A percentile compares a stretch with the other conserved stretches of the same genome.
These are phyloP conservation scores for Zosterops hypoxanthus DNA, from an alignment of 2,113 vertebrate genomes.

Conservation along the genomic window DNA sequence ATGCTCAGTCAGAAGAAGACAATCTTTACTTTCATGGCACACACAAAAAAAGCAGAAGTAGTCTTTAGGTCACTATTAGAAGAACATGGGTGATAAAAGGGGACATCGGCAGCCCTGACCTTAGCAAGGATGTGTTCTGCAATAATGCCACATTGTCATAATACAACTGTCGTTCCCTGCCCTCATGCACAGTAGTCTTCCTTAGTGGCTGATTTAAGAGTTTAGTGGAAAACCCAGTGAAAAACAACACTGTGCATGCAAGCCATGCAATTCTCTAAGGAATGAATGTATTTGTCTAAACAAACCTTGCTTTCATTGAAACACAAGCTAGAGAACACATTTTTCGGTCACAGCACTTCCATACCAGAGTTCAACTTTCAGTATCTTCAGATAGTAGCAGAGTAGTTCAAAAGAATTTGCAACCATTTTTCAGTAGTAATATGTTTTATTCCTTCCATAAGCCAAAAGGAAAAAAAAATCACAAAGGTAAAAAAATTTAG, in stretches of 20 bases:
- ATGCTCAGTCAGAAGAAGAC: neutral
- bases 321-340: slow-evolving; percentile 30
- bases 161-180: neutral
- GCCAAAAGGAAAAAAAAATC: neutral
- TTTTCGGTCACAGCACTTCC: slow-evolving; percentile 20
- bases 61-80: neutral
- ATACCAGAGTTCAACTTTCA: slow-evolving; percentile 48
- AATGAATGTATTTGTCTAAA: neutral
- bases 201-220: neutral
- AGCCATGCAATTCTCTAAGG: slow-evolving; percentile 27
- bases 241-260: slow-evolving; percentile 30
- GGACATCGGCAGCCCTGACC: neutral
- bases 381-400: slow-evolving; percentile 48
- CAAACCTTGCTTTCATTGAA: slow-evolving; percentile 47
- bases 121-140: neutral
- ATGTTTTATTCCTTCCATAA: slow-evolving; percentile 51
- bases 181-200: neutral
- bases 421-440: slow-evolving; percentile 38
- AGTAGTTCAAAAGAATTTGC: slow-evolving; percentile 46
- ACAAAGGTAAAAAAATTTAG: neutral
- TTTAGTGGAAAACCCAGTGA: slow-evolving; percentile 23
- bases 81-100: neutral
- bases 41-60: no score
- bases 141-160: neutral
- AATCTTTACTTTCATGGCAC: neutral